Percentiles rank a stretch among this genome's conserved stretches.
phyloP scores from a whole-genome alignment of 2,888 invertebrate genomes.

The Leptothorax acervorum region DNA sequence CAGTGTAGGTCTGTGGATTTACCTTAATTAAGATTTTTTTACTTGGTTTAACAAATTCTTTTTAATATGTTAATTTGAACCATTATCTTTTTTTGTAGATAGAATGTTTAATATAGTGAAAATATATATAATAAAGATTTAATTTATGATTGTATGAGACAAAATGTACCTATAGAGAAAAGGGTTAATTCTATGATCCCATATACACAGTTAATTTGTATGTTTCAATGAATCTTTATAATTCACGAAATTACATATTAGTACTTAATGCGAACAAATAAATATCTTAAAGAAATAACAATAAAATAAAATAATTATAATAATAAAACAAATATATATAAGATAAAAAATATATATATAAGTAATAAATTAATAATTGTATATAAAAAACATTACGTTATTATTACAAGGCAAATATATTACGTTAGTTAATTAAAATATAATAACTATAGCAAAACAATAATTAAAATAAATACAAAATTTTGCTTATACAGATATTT shows the following conservation, averaged over 20 bases:
- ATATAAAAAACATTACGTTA: slow-evolving; percentile 6
- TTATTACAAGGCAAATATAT: neutral
- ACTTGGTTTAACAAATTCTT: neutral
- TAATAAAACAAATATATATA: neutral
- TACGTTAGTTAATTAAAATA: neutral
- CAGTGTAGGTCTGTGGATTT: neutral
- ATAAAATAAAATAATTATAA: neutral
- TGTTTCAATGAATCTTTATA: neutral
- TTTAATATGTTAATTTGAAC: neutral
- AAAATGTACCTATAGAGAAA: neutral
- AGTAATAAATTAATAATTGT: neutral
- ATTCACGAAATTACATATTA: neutral
- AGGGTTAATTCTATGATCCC: neutral
- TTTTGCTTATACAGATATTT: neutral
- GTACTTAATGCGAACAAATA: slow-evolving; percentile 7
- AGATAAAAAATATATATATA: neutral
- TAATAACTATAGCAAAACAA: neutral
- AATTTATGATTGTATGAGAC: neutral
- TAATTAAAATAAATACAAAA: neutral
- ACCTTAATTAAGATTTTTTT: neutral
- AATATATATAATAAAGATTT: neutral
- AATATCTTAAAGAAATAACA: neutral
- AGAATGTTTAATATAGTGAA: neutral
- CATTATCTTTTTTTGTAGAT: neutral
- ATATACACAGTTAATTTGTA: slow-evolving; percentile 19